Percentiles rank a stretch among this genome's conserved stretches.
Evolutionary conservation across 1,140 invertebrate genomes (phyloP).

Genomic region (Listronotus oregonensis): DNA sequence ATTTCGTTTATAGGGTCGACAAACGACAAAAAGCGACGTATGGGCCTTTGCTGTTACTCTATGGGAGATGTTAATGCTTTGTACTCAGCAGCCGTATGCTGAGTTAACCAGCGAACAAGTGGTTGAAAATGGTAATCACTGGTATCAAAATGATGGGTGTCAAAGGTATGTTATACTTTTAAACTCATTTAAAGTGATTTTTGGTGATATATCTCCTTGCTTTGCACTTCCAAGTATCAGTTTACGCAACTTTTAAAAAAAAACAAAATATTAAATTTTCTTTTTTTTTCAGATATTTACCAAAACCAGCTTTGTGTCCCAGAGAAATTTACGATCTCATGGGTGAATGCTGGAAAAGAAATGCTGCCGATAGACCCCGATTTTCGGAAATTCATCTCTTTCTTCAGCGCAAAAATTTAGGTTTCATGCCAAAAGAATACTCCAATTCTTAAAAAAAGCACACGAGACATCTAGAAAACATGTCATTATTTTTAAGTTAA

Average conservation of each 20-base stretch:
- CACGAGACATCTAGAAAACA: not conserved
- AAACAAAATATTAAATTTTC: conserved; percentile 2
- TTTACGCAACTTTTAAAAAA: too few species aligned
- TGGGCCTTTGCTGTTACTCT: conserved; percentile 80
- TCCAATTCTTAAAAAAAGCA: conserved; percentile 27
- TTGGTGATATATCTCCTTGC: too few species aligned
- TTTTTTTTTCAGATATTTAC: conserved; percentile 59
- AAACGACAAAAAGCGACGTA: conserved; percentile 73
- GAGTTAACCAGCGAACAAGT: conserved; percentile 78
- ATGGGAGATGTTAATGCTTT: conserved; percentile 79
- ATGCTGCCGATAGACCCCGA: conserved; percentile 81
- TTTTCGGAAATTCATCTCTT: conserved; percentile 92
- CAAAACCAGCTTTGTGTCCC: conserved; percentile 81
- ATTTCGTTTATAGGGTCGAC: conserved; percentile 66
- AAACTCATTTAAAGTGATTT: not conserved
- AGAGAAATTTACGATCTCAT: conserved; percentile 92
- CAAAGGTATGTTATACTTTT: conserved; percentile 57
- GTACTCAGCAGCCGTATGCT: conserved; percentile 72
- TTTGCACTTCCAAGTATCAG: too few species aligned
- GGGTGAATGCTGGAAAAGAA: conserved; percentile 91
- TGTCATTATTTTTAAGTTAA: conserved; percentile 10
- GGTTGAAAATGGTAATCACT: conserved; percentile 73
- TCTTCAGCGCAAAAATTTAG: conserved; percentile 87
- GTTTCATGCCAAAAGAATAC: conserved; percentile 67
- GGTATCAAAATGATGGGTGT: conserved; percentile 61